Conservation (phyloP, 2,888 invertebrate species). For the Netelia inedita region DNA sequence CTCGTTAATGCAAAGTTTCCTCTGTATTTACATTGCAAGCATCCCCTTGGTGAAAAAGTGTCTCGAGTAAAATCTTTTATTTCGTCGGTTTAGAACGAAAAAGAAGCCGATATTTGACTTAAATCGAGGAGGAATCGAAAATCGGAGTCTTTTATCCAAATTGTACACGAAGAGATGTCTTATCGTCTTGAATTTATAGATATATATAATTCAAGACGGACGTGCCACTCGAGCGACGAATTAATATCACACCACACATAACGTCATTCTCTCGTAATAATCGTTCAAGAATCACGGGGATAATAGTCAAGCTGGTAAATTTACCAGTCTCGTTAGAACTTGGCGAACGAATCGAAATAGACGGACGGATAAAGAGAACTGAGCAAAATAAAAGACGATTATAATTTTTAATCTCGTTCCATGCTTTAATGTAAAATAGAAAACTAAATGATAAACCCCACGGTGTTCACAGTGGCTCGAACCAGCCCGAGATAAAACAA, state of each 20-base stretch:
- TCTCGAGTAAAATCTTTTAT: background rate
- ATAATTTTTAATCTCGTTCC: background rate
- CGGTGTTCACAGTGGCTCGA: background rate
- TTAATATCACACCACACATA: conserved; percentile 28
- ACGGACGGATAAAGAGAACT: background rate
- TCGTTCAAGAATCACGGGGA: conserved; percentile 23
- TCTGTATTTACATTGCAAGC: background rate
- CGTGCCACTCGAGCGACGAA: conserved; percentile 32
- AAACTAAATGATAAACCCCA: background rate
- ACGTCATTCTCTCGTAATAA: background rate
- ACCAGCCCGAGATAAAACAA: background rate
- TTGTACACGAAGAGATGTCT: background rate
- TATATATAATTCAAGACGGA: background rate
- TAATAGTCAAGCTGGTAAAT: conserved; percentile 7
- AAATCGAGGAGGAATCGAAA: background rate
- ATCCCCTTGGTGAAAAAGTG: background rate
- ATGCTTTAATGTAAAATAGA: background rate
- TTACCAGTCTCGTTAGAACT: background rate
- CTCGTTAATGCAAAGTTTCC: background rate
- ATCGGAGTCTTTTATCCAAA: background rate
- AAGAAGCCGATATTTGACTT: background rate
- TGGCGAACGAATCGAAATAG: background rate
- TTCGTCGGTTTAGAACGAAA: background rate
- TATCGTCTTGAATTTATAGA: background rate
- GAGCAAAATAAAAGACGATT: background rate